A percentile compares a stretch with the other conserved stretches of the same genome.
Conservation (phyloP, 1,140 invertebrate species). For the Catajapyx aquilonaris region DNA sequence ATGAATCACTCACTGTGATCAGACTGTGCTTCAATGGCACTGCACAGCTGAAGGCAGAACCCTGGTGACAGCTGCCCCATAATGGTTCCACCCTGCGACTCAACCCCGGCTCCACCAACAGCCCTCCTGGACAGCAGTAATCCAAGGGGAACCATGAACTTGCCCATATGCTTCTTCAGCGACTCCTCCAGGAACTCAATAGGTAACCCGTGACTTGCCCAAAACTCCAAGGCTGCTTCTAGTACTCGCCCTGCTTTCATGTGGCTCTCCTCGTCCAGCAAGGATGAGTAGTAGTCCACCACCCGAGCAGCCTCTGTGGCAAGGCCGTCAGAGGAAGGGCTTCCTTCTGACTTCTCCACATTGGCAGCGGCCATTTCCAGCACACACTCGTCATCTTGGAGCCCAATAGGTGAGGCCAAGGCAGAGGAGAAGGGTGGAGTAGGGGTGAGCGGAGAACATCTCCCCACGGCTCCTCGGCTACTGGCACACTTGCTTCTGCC, state of each 20-base stretch:
- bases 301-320: slow-evolving; percentile 17
- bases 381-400: too few species aligned
- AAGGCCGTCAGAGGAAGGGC: slow-evolving; percentile 14
- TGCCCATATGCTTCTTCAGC: slow-evolving; percentile 21
- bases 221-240: slow-evolving; percentile 22
- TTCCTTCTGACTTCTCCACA: too few species aligned
- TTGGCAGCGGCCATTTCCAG: too few species aligned
- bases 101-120: too few species aligned
- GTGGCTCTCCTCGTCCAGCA: slow-evolving; percentile 21
- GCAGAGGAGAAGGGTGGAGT: too few species aligned
- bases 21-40: too few species aligned
- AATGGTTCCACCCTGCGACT: too few species aligned
- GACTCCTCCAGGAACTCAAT: slow-evolving; percentile 23
- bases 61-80: slow-evolving; percentile 20
- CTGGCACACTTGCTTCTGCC: too few species aligned
- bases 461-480: too few species aligned
- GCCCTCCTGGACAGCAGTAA: slow-evolving; percentile 23
- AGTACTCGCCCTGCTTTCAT: slow-evolving; percentile 19
- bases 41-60: slow-evolving; percentile 22
- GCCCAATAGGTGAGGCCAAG: too few species aligned
- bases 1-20: too few species aligned
- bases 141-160: slow-evolving; percentile 24
- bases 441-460: too few species aligned
- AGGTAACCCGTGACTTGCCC: slow-evolving; percentile 23
- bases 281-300: slow-evolving; percentile 23